Conservation (phyloP, 2,113 vertebrate genomes). For the Lagopus leucura region DNA sequence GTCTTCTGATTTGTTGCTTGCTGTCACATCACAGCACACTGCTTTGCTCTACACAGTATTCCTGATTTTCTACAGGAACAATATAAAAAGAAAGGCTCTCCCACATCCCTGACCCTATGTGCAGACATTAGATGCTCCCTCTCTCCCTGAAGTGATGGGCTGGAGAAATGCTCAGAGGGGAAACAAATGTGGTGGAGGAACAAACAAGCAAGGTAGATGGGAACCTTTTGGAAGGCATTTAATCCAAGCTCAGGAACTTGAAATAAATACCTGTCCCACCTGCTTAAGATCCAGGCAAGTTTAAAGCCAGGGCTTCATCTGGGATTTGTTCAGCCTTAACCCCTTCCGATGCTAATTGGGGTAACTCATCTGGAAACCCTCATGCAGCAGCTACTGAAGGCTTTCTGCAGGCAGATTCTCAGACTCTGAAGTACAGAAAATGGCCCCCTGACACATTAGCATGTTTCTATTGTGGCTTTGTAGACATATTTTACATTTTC, state of each 20-base stretch:
- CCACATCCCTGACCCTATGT: not conserved
- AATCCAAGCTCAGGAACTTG: not conserved
- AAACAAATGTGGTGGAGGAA: accelerated
- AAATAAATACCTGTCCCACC: not conserved
- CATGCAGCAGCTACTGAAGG: not conserved
- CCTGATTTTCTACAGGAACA: not conserved
- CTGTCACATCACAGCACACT: not conserved
- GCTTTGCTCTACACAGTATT: not conserved
- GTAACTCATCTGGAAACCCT: constrained; percentile 14
- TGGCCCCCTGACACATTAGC: not conserved
- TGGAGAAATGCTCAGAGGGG: not conserved
- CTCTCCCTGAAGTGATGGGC: not conserved
- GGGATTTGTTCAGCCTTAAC: not conserved
- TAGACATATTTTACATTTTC: not conserved
- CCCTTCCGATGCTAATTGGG: not conserved
- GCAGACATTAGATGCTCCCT: not conserved
- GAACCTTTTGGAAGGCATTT: not conserved
- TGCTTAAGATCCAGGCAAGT: not conserved
- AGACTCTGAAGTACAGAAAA: not conserved
- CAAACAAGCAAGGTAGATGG: not conserved
- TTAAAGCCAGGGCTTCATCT: not conserved
- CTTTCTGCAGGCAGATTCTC: constrained; percentile 17
- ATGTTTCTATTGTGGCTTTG: constrained; percentile 63
- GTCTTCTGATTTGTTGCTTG: not conserved
- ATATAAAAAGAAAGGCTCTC: not conserved